These are phyloP conservation scores for Sphenodon punctatus DNA, from an alignment of 2,797 vertebrate species.

Conservation along the genomic window DNA sequence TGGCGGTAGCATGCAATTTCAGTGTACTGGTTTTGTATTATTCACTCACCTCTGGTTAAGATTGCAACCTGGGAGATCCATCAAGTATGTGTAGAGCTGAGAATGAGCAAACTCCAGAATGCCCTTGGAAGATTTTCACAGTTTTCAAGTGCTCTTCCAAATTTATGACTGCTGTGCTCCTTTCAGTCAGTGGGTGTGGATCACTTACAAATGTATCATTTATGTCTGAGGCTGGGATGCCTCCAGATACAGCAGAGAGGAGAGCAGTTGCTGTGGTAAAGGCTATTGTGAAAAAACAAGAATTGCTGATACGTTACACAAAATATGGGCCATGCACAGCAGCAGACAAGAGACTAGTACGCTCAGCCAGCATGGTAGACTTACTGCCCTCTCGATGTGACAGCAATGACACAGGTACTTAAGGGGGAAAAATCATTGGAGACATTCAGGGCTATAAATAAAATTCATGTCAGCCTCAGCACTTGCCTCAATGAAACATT, in stretches of 20 bases:
- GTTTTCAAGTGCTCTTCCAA: neutral
- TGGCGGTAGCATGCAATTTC: neutral
- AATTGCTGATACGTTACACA: conserved; percentile 14
- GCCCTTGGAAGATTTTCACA: neutral
- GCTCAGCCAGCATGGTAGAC: neutral
- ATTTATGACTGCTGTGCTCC: neutral
- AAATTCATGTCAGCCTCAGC: conserved; percentile 51
- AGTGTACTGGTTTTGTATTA: neutral
- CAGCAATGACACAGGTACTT: neutral
- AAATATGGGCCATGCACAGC: neutral
- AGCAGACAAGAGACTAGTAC: neutral
- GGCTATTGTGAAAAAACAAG: conserved; percentile 17
- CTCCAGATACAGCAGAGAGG: neutral
- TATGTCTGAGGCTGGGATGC: neutral
- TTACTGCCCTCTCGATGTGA: neutral
- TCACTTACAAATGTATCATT: too few relatives aligned
- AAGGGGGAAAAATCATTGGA: neutral
- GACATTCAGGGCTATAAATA: conserved; percentile 54
- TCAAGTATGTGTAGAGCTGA: fast-evolving
- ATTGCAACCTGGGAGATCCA: neutral
- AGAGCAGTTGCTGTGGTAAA: neutral
- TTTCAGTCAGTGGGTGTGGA: neutral
- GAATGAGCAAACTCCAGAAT: neutral
- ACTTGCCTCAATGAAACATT: conserved; percentile 58
- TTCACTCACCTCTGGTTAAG: neutral